Evolutionary conservation across 2,888 invertebrate species (phyloP), one percentile per base, ranked within the genome.

Genomic region (Shargacucullia verbasci): DNA sequence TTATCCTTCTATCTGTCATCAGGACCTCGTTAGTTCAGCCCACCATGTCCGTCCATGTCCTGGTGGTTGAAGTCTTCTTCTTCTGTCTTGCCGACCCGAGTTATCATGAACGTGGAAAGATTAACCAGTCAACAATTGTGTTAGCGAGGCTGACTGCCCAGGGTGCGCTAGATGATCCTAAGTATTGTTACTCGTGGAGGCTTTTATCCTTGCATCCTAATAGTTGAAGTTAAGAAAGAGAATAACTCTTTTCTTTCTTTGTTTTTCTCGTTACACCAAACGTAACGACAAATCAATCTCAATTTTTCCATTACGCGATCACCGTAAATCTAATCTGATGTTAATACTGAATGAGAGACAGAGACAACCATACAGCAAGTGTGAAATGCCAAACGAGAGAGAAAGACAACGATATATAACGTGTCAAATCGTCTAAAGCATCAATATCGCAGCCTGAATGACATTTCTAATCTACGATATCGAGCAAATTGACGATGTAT

Each of bases 391-490:
- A 20, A 20, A 20, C 4, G 66, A 52, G 61, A 27, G 56, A 61
- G 62, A 34, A 62, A 61, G 61, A 61, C 62, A 46, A 29, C 68
- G 45, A 38, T 68, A 67, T 57, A 65, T 62, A 73, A 72, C 61
- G 62, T 73, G 73, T 75, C 70, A 68, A 73, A 68, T 75, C 76
- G 66, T 64, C 70, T 60, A 70, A 70, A 66, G 76, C 76, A 70
- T 73, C 73, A 76, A 76, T 75, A 76, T 67, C 68, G 60, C 57
- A 70, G 49, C 47, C 59, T 60, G 73, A 70, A 76, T 73, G 76
- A 75, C 75, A 66, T 75, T 75, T 75, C 75, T 76, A 75, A 76
- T 75, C 75, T 75, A 62, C 67, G 60, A 58, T 75, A 75, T 66
- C 67, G 58, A 41, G 62, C 64, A 73, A 76, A 76, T 76, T 71